A percentile compares a stretch with the other conserved stretches of the same genome.
These are phyloP conservation scores for Ranitomeya imitator DNA, from an alignment of 2,113 vertebrate species.

Conservation along the genomic window DNA sequence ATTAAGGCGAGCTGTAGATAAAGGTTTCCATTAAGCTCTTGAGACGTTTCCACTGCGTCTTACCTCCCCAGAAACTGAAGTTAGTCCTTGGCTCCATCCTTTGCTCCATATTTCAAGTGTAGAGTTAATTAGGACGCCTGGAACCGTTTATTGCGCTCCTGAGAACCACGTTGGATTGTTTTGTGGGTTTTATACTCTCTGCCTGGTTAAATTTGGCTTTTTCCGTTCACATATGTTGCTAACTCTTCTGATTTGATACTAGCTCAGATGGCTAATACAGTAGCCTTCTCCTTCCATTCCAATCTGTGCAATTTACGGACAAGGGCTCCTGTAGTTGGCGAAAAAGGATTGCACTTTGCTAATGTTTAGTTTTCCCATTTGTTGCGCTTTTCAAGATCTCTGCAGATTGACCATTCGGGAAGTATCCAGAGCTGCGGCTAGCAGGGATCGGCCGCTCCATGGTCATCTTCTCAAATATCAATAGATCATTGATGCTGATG, in stretches of 20 bases:
- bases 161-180: slow-evolving; percentile 13
- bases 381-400: too few relatives aligned
- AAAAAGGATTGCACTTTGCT: too few relatives aligned
- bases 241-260: not conserved
- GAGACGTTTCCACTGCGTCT: not conserved
- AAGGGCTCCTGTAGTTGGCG: too few relatives aligned
- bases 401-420: too few relatives aligned
- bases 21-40: slow-evolving; percentile 17
- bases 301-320: too few relatives aligned
- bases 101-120: slow-evolving; percentile 1
- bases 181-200: not conserved
- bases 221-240: not conserved
- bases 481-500: too few relatives aligned
- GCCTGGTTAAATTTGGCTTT: not conserved
- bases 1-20: slow-evolving; percentile 9
- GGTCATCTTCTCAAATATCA: too few relatives aligned
- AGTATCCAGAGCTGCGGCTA: too few relatives aligned
- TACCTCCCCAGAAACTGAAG: not conserved
- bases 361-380: too few relatives aligned
- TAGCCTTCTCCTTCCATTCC: too few relatives aligned
- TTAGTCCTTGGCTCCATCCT: not conserved
- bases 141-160: slow-evolving; percentile 21
- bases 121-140: slow-evolving; percentile 33
- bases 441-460: too few relatives aligned
- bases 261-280: not conserved